Evolutionary conservation across 2,888 invertebrate genomes (phyloP).

Genomic region (Masnerella sp.): DNA sequence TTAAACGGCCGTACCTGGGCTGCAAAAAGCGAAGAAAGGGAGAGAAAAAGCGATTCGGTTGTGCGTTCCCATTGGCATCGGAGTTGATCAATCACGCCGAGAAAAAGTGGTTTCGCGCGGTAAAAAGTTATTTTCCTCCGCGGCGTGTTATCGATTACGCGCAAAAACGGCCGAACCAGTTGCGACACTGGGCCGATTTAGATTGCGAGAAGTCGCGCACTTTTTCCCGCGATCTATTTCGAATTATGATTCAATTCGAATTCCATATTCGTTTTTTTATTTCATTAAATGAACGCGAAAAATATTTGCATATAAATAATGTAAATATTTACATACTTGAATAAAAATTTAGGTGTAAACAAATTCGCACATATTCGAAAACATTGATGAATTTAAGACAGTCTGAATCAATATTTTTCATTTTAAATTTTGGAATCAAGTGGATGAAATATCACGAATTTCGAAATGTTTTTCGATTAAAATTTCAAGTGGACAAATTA

Average conservation of each 20-base stretch:
- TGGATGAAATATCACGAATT: no score
- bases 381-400: no score
- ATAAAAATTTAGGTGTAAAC: no score
- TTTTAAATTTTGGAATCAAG: no score
- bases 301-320: no score
- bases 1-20: slow-evolving; percentile 1
- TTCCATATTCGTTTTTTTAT: background rate
- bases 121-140: slow-evolving; percentile 51
- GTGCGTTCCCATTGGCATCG: slow-evolving; percentile 39
- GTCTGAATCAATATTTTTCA: no score
- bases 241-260: slow-evolving; percentile 1
- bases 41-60: slow-evolving; percentile 8
- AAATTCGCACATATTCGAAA: no score
- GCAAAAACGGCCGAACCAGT: slow-evolving; percentile 39
- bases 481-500: no score
- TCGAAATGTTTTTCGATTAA: no score
- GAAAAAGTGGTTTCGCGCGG: slow-evolving; percentile 49
- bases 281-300: no score
- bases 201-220: slow-evolving; percentile 28
- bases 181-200: slow-evolving; percentile 39
- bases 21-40: background rate
- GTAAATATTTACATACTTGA: no score
- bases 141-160: slow-evolving; percentile 39
- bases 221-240: no score
- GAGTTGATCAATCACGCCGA: slow-evolving; percentile 51